Conservation (phyloP, 2,888 invertebrate genomes). For the Melipona beecheii region DNA sequence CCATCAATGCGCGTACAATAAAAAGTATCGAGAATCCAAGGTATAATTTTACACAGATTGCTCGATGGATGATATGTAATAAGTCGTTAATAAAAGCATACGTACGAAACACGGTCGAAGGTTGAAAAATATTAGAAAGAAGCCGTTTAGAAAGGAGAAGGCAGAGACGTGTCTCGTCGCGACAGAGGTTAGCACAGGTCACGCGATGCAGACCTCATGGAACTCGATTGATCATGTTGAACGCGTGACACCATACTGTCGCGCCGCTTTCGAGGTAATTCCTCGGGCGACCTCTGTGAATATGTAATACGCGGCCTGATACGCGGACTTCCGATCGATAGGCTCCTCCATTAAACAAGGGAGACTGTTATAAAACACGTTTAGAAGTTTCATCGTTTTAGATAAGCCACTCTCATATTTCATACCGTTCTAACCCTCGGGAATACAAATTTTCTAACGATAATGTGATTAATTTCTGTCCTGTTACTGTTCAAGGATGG, state of each 20-base stretch:
- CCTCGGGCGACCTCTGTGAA: not conserved
- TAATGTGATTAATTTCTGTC: no score
- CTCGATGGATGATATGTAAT: not conserved
- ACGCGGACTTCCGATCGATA: constrained; percentile 15
- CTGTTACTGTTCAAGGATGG: no score
- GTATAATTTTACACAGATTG: not conserved
- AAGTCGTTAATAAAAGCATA: not conserved
- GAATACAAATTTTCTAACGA: no score
- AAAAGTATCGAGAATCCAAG: not conserved
- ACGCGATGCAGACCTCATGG: constrained; percentile 49
- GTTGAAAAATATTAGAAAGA: not conserved
- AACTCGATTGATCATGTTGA: constrained; percentile 26
- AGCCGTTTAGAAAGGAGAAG: constrained; percentile 16
- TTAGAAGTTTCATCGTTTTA: not conserved
- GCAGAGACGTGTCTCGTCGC: constrained; percentile 49
- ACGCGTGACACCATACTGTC: constrained; percentile 28
- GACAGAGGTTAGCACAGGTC: constrained; percentile 44
- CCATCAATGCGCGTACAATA: not conserved
- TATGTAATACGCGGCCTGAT: not conserved
- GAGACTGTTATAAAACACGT: no score
- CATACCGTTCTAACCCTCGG: no score
- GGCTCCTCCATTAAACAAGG: not conserved
- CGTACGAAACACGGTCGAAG: not conserved
- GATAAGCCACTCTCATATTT: no score
- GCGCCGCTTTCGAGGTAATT: constrained; percentile 11